Conservation (phyloP, 2,797 vertebrate species). For the Molothrus ater region DNA sequence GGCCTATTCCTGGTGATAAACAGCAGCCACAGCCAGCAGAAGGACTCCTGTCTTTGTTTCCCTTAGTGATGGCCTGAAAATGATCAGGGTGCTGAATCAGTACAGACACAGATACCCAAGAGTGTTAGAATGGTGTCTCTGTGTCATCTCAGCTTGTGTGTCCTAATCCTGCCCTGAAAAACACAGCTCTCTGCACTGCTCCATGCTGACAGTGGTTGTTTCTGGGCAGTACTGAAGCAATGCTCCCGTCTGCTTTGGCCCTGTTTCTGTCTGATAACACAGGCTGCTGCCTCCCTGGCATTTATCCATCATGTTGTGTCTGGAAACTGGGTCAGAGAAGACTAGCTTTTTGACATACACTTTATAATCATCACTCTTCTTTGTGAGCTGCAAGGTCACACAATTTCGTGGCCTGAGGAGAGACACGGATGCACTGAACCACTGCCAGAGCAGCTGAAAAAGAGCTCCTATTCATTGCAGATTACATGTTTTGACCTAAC, state of each 20-base stretch:
- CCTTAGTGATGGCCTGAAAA: not conserved
- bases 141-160: not conserved
- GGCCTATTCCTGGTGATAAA: not conserved
- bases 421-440: conserved; percentile 50
- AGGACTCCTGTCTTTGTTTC: not conserved
- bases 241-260: not conserved
- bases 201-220: rapidly evolving
- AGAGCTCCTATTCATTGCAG: conserved; percentile 58
- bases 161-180: not conserved
- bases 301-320: conserved; percentile 9
- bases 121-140: not conserved
- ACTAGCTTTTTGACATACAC: conserved; percentile 55
- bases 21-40: not conserved
- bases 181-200: not conserved
- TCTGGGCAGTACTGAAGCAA: not conserved
- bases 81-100: not conserved
- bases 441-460: conserved; percentile 56
- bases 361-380: conserved; percentile 47
- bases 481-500: conserved; percentile 52
- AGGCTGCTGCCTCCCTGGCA: not conserved
- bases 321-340: conserved; percentile 50
- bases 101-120: not conserved
- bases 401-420: conserved; percentile 61
- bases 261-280: not conserved
- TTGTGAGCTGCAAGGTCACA: conserved; percentile 54